Percentiles rank a stretch among this genome's conserved stretches.
These are phyloP conservation scores for Alentia gelatinosa DNA, from an alignment of 2,888 invertebrate species.

Conservation along the genomic window DNA sequence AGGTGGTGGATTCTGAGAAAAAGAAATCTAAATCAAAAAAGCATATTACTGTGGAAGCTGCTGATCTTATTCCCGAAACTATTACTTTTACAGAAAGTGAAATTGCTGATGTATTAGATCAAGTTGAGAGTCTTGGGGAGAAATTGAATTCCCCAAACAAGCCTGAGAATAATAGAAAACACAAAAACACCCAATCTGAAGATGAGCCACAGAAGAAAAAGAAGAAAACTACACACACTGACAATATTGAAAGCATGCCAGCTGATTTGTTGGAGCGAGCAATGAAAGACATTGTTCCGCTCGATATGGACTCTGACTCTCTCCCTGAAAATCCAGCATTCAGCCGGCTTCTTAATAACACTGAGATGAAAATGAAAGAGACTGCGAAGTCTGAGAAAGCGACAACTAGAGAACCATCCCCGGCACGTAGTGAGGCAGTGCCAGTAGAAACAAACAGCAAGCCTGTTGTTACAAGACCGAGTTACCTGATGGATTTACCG, in stretches of 20 bases:
- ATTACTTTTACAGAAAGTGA: constrained; percentile 76
- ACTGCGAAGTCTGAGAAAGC: background rate
- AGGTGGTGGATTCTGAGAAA: background rate
- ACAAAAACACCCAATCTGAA: background rate
- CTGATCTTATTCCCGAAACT: constrained; percentile 70
- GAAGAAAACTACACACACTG: background rate
- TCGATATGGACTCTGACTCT: constrained; percentile 53
- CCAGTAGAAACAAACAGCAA: background rate
- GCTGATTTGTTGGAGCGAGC: constrained; percentile 41
- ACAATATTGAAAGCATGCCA: background rate
- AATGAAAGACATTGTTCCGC: constrained; percentile 52
- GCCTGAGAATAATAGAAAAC: background rate
- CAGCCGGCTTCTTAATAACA: background rate
- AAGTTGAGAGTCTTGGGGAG: constrained; percentile 73
- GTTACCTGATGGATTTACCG: background rate
- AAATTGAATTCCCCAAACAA: constrained; percentile 4
- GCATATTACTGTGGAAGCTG: background rate
- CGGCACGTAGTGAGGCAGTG: background rate
- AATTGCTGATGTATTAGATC: constrained; percentile 75
- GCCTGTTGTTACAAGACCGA: background rate
- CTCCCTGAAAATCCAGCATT: background rate
- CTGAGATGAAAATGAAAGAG: background rate
- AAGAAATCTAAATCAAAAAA: background rate
- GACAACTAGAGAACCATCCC: background rate
- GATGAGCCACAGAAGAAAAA: constrained; percentile 23